Evolutionary conservation across 2,797 vertebrate genomes (phyloP), one percentile per base, ranked within the genome.

Genomic region (Pipistrellus kuhlii): DNA sequence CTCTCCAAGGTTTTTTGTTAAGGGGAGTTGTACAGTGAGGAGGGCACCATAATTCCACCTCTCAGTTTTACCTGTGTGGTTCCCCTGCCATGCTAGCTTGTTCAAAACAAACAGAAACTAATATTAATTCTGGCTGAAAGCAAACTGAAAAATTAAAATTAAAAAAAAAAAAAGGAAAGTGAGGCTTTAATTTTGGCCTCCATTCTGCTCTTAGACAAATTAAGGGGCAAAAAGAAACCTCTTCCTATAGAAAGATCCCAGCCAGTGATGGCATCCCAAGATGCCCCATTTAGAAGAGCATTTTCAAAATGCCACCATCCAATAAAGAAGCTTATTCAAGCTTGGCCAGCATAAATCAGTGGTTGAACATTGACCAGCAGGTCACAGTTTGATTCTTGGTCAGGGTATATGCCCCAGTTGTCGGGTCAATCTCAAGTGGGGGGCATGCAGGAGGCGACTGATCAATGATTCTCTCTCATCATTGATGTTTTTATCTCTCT

Each of bases 61-160:
- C n/a, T 23, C 21, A 4, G 2, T 82, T 57, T 72, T 21, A 5
- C 68, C 32, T 44, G 1, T 9, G 20, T 48, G 11, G 12, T 38
- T 38, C 41, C 46, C 41, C 46, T n/a, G 8, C 2, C 62, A 68
- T 4, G 10, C 23, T 55, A 25, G 8, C 12, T 68, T 13, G 25
- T 41, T 66, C 14, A 7, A 93, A 82, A 66, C 55, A 51, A 91
- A 62, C 15, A 86, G 30, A 89, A 93, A 46, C 13, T 44, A 76
- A 71, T 59, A 53, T 1, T 21, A 32, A 46, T 71, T 81, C 57
- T 72, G 53, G n/a, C 27, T 44, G 7, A 78, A 93, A 89, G n/a
- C 27, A 80, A 15, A 53, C 17, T 4, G 44, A 90, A 27, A 64
- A 64, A n/a, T 64, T 1, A 64, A 64, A 64, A 15, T 64, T 62